Percentiles rank a stretch among this genome's conserved stretches.
Conservation (phyloP, 2,797 vertebrate genomes). For the Dermochelys coriacea region DNA sequence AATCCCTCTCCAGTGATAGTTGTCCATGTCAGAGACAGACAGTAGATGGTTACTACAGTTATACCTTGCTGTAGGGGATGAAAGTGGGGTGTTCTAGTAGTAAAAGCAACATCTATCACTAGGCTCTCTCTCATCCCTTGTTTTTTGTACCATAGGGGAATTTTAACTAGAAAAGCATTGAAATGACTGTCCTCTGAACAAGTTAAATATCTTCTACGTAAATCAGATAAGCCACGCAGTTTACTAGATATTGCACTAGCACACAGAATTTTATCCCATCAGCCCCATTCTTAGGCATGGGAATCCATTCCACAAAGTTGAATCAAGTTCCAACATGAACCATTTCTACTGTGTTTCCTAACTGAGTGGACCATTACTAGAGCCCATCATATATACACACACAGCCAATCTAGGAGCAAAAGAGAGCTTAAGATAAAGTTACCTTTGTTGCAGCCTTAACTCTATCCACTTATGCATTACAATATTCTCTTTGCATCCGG, state of each 20-base stretch:
- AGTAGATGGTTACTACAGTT: not conserved
- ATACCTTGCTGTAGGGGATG: not conserved
- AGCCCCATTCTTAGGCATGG: not conserved
- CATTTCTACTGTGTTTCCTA: not conserved
- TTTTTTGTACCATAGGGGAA: not conserved
- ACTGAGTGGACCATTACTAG: not conserved
- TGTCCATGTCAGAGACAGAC: not conserved
- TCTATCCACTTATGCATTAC: not conserved
- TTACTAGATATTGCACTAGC: not conserved
- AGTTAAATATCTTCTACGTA: not conserved
- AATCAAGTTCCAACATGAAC: not conserved
- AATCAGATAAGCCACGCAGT: not conserved
- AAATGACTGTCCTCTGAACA: not conserved
- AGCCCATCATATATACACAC: not conserved
- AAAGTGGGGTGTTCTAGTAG: rapidly evolving
- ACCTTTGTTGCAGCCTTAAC: not conserved
- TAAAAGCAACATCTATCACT: rapidly evolving
- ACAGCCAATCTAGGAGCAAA: not conserved
- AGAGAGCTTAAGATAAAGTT: not conserved
- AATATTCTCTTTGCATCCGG: not conserved
- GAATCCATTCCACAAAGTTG: not conserved
- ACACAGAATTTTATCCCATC: not conserved
- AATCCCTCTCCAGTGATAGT: not conserved
- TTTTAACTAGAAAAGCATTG: not conserved
- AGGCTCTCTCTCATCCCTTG: not conserved